These are phyloP conservation scores for Sylvia borin DNA, from an alignment of 2,797 vertebrate species.

Conservation along the genomic window DNA sequence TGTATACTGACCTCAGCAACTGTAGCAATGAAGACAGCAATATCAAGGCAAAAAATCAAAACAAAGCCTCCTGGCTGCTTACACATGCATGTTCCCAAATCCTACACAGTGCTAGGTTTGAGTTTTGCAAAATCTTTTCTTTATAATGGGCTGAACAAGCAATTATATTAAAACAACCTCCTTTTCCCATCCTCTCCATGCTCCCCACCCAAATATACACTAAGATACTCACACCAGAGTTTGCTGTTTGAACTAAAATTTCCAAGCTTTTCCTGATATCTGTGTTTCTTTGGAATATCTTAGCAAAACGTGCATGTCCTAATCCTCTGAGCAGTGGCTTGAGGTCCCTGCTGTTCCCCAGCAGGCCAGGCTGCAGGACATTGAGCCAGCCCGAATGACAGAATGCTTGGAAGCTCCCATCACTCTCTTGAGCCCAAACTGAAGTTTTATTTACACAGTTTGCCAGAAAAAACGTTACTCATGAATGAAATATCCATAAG, in stretches of 20 bases:
- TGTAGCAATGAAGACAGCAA: not conserved
- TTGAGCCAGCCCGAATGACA: not conserved
- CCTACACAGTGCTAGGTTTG: not conserved
- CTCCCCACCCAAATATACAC: not conserved
- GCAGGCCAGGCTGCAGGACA: not conserved
- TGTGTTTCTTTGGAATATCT: not conserved
- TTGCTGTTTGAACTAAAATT: not conserved
- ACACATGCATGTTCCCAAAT: slow-evolving; percentile 46
- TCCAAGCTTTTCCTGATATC: not conserved
- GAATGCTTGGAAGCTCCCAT: slow-evolving; percentile 33
- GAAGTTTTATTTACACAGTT: slow-evolving; percentile 17
- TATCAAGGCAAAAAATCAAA: slow-evolving; percentile 21
- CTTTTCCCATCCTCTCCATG: not conserved
- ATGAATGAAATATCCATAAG: not conserved
- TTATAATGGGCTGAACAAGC: slow-evolving; percentile 30
- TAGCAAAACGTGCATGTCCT: not conserved
- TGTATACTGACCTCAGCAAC: slow-evolving; percentile 42
- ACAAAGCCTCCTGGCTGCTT: slow-evolving; percentile 49
- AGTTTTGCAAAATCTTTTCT: slow-evolving; percentile 26
- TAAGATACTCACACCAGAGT: not conserved
- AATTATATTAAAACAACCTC: not conserved
- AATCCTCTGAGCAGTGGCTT: not conserved
- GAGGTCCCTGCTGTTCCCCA: not conserved
- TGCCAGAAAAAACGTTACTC: slow-evolving; percentile 16
- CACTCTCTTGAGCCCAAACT: not conserved